Percentiles rank a stretch among this genome's conserved stretches.
Evolutionary conservation across 2,797 vertebrate genomes (phyloP).

Genomic region (Enteromius radiatus): DNA sequence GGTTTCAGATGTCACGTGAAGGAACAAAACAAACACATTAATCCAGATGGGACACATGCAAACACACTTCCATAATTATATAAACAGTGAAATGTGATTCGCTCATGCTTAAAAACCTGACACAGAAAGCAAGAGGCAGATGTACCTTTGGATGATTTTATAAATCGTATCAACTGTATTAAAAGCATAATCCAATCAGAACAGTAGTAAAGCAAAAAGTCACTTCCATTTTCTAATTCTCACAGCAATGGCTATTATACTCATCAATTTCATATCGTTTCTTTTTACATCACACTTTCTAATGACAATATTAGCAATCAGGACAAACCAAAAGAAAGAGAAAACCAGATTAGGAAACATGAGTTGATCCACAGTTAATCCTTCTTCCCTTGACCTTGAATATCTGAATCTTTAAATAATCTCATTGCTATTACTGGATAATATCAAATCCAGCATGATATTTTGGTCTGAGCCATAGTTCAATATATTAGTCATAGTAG

Average conservation of each 20-base stretch:
- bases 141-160: background rate
- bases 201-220: background rate
- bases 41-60: too few relatives aligned
- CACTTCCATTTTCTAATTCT: background rate
- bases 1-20: background rate
- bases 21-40: background rate
- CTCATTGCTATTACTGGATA: background rate
- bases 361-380: conserved; percentile 36
- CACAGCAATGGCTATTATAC: background rate
- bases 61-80: background rate
- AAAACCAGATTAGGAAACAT: conserved; percentile 26
- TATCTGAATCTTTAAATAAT: conserved; percentile 39
- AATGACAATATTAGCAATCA: background rate
- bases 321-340: background rate
- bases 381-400: conserved; percentile 32
- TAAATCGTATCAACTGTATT: background rate
- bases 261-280: background rate
- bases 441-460: background rate
- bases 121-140: background rate
- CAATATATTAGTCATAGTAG: background rate
- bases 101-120: background rate
- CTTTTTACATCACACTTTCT: background rate
- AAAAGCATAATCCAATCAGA: background rate
- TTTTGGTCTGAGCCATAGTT: background rate
- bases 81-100: background rate